Base-by-base conservation (phyloP, 2,113 vertebrate genomes). In the Promerops cafer region DNA sequence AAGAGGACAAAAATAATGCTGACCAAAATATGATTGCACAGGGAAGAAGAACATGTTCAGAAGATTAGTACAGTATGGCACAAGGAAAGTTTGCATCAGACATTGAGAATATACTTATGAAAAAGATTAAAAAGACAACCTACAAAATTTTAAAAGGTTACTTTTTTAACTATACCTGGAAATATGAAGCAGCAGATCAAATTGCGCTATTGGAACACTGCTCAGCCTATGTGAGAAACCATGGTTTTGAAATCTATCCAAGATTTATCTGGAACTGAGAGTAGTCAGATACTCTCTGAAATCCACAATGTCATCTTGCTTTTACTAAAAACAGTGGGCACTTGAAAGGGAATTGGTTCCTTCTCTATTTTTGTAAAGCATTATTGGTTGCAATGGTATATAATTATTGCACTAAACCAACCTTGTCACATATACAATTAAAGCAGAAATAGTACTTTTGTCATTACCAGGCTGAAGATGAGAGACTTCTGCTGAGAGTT, bases 381-480 rank as follows among this genome's bases (percentile, higher is more conserved):
- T 54, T 68, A 66, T 54, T 76, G 16, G 44, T 79, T 87, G 35
- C 40, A 84, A 64, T 63, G 9, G 7, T 37, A 33, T 90, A 30
- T 94, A 66, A 57, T 93, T 87, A 87, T 40, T 79, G 74, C 59
- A 49, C 78, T 79, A 76, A 93, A 79, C 15, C n/a, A 49, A 13
- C 30, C 37, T 79, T 52, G 27, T 70, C 63, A 44, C 24, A 60
- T 65, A 87, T 52, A 35, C 44, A 87, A 83, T 91, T 94, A 90
- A 79, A 93, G 40, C 44, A 85, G 79, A 94, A 96, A 92, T 88
- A 96, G 78, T 22, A 27, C 23, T 88, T 87, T 20, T 69, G 61
- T 82, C 74, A 76, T 90, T 90, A 49, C 84, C 8, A 68, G 50
- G 49, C 61, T 85, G 70, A 53, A 95, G 65, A 91, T 82, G 81